Evolutionary conservation across 2,888 invertebrate species (phyloP).

Genomic region (Xylota segnis): DNA sequence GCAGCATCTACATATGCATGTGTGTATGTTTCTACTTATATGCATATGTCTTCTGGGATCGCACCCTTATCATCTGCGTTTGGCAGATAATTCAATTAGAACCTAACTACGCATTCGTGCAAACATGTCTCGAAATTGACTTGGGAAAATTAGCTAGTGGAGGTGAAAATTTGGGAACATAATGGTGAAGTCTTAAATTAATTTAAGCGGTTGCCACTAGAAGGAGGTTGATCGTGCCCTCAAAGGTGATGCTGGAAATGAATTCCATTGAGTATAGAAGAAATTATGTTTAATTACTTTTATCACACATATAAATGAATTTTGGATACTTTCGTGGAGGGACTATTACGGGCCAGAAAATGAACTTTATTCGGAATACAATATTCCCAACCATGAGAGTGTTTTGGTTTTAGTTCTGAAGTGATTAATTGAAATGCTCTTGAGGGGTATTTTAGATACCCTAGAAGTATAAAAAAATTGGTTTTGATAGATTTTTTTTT

Average conservation of each 20-base stretch:
- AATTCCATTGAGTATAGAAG: neutral
- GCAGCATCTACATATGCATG: neutral
- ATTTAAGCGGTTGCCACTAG: neutral
- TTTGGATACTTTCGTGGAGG: neutral
- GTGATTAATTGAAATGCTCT: too few relatives aligned
- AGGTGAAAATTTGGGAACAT: constrained; percentile 2
- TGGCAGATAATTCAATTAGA: constrained; percentile 46
- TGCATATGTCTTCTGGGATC: neutral
- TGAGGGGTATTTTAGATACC: too few relatives aligned
- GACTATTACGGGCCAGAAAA: neutral
- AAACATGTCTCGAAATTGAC: constrained; percentile 10
- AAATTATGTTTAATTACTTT: constrained; percentile 1
- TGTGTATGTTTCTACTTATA: neutral
- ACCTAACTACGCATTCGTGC: constrained; percentile 26
- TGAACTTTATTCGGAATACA: neutral
- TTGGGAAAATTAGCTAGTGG: constrained; percentile 14
- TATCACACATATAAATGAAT: neutral
- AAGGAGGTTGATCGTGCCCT: neutral
- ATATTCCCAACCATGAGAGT: neutral
- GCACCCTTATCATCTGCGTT: constrained; percentile 22
- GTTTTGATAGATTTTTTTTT: too few relatives aligned
- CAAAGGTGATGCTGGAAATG: neutral
- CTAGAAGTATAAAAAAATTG: too few relatives aligned
- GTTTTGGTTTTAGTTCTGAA: neutral
- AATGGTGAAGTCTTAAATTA: neutral